Evolutionary conservation across 2,113 vertebrate species (phyloP).

Genomic region (Leptodactylus fuscus): DNA sequence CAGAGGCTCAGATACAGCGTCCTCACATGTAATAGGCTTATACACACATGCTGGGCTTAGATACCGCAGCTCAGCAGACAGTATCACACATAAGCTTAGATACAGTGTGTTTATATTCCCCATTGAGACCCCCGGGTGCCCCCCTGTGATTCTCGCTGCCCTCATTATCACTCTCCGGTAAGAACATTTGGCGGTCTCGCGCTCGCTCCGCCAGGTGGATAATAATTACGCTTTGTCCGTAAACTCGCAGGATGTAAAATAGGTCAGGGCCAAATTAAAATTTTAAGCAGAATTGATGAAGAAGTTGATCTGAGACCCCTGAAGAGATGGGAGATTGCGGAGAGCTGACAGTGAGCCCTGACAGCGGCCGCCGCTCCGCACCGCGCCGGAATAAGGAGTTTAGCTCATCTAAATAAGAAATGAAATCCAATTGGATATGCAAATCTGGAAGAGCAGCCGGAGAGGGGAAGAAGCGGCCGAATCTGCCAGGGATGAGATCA

Average conservation of each 20-base stretch:
- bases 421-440: constrained; percentile 61
- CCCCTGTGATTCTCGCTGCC: too few species aligned
- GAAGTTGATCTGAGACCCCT: constrained; percentile 52
- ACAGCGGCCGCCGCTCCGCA: background rate
- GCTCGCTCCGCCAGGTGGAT: too few species aligned
- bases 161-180: too few species aligned
- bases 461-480: constrained; percentile 64
- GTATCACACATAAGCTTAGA: too few species aligned
- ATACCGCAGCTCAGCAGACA: too few species aligned
- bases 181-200: too few species aligned
- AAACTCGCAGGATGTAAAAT: constrained; percentile 30
- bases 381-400: constrained; percentile 44
- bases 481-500: background rate
- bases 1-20: background rate
- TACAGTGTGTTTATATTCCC: too few species aligned
- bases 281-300: constrained; percentile 60
- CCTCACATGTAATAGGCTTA: too few species aligned
- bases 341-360: background rate
- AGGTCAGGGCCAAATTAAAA: constrained; percentile 57
- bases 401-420: constrained; percentile 68
- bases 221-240: too few species aligned
- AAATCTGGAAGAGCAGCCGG: constrained; percentile 59
- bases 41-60: too few species aligned
- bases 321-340: constrained; percentile 13
- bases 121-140: too few species aligned